Evolutionary conservation across 2,888 invertebrate genomes (phyloP), one percentile per base, ranked within the genome.

Genomic region (Xestia sexstrigata): DNA sequence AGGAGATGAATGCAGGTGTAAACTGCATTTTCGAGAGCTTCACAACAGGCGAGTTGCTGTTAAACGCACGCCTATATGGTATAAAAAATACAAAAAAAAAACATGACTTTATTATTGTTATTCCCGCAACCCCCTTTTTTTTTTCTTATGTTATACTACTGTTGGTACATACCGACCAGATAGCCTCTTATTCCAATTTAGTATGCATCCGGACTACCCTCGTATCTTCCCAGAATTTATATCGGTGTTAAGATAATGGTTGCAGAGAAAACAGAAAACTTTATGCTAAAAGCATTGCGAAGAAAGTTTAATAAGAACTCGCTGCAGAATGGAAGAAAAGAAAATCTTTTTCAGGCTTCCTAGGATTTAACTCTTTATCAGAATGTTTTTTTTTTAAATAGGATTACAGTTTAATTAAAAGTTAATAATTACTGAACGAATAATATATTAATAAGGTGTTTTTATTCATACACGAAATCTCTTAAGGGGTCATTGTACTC

Each of bases 151-250:
- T 6, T 49, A 26, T 65, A 47, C 11, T 23, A 45, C 17, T 45
- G 35, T 62, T 39, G 13, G 23, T 62, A 70, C 15, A 68, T 63
- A 68, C 58, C 49, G 23, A 71, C 47, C 52, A 65, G 35, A 62
- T 69, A 71, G 49, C 35, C 39, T 63, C n/a, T 68, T 71, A 52
- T n/a, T 23, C 39, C 39, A 69, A 75, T 58, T 82, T 74, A 45
- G 63, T 81, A 84, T 82, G 85, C 81, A 75, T 9, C 11, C 39
- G 17, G 60, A 60, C 47, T 30, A 39, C 58, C 6, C 35, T 55
- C 85, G 60, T 81, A 66, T 75, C 42, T 81, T 75, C n/a, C 62
- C 11, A 7, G 63, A 81, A 71, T 72, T 69, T 81, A 74, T 81
- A 55, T 73, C 9, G 15, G 30, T 60, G 35, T 62, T 71, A 60